Conservation (phyloP, 2,113 vertebrate species). For the Anhinga anhinga region DNA sequence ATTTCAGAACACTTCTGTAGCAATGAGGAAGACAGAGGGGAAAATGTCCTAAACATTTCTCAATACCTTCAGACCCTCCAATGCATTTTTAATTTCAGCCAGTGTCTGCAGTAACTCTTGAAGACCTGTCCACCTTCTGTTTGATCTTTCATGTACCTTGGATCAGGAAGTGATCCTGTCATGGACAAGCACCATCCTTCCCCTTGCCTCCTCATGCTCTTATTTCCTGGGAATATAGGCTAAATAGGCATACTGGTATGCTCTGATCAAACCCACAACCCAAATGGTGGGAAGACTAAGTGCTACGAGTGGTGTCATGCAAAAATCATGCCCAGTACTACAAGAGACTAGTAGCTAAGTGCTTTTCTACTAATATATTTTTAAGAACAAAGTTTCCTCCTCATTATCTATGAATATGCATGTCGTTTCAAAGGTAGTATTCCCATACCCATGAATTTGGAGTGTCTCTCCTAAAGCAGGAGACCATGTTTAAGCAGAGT, state of each 20-base stretch:
- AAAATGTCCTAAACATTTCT: background rate
- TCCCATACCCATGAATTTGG: background rate
- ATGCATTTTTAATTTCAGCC: background rate
- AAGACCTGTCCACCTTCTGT: background rate
- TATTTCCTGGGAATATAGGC: background rate
- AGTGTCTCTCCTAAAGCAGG: background rate
- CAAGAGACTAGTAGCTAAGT: background rate
- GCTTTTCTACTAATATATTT: background rate
- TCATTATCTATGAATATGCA: rapidly evolving
- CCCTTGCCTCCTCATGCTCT: background rate
- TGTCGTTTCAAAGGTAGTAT: background rate
- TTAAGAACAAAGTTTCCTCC: background rate
- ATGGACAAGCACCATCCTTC: background rate
- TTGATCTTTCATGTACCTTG: background rate
- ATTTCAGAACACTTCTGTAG: background rate
- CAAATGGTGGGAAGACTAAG: background rate
- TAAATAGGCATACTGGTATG: background rate
- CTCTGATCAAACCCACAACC: background rate
- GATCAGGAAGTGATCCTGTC: background rate
- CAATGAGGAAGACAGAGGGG: background rate
- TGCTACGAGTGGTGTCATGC: background rate
- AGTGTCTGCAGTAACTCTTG: background rate
- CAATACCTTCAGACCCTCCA: background rate
- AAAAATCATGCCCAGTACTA: background rate
- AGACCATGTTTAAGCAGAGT: background rate